phyloP scores from a whole-genome alignment of 1,140 invertebrate species.

The Mylabris phalerata region DNA sequence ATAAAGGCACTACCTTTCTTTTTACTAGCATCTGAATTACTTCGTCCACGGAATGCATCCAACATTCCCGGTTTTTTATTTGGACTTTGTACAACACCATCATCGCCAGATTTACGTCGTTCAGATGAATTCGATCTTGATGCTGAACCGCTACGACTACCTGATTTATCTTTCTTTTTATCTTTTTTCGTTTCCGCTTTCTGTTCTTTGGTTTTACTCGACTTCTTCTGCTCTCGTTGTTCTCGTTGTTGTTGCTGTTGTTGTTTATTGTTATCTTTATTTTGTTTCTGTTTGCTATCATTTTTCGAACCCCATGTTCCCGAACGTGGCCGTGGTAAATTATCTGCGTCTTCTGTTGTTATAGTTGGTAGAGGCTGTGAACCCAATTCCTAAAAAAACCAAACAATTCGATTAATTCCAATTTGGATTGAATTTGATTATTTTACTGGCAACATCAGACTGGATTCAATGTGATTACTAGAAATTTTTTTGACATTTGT shows the following conservation, averaged over 20 bases:
- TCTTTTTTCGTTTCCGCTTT: slow-evolving; percentile 30
- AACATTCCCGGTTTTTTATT: slow-evolving; percentile 64
- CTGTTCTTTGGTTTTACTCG: slow-evolving; percentile 22
- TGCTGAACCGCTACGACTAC: slow-evolving; percentile 46
- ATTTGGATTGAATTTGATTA: no score
- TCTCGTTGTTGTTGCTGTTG: no score
- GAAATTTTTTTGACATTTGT: no score
- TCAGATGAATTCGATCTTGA: slow-evolving; percentile 56
- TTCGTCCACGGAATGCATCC: slow-evolving; percentile 76
- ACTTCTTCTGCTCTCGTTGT: slow-evolving; percentile 9
- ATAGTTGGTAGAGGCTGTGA: slow-evolving; percentile 56
- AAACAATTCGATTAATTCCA: neutral
- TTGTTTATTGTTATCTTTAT: no score
- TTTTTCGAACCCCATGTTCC: slow-evolving; percentile 58
- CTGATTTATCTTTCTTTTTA: slow-evolving; percentile 27
- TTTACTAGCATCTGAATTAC: slow-evolving; percentile 69
- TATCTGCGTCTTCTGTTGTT: slow-evolving; percentile 38
- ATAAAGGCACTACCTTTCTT: slow-evolving; percentile 61
- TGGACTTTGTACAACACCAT: slow-evolving; percentile 40
- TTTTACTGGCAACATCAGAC: no score
- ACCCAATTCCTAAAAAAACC: slow-evolving; percentile 50
- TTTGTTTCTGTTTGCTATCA: slow-evolving; percentile 35
- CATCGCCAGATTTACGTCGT: slow-evolving; percentile 52
- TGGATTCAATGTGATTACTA: no score
- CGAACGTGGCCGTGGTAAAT: slow-evolving; percentile 39